Evolutionary conservation across 2,113 vertebrate species (phyloP), one percentile per base, ranked within the genome.

Genomic region (Sinocyclocheilus maitianheensis): DNA sequence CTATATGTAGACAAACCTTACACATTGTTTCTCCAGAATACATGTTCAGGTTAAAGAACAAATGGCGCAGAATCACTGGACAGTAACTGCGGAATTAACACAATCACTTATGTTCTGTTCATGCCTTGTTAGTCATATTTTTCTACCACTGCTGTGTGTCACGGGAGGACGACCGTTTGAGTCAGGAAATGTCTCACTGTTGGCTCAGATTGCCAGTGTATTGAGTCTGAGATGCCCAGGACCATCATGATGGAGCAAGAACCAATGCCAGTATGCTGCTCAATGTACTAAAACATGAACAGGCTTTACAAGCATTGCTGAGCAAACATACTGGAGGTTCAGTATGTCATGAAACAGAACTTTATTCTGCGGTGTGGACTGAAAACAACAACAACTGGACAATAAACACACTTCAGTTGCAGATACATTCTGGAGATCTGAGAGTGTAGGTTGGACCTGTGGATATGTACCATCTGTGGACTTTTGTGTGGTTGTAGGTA

Each of bases 311-410:
- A n/a, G 55, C 37, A 78, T 85, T 72, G 67, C 48, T 46, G 30
- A 85, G 37, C 12, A 18, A 60, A 51, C 83, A 84, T 84, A 65
- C 85, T 84, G 60, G 72, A 53, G 77, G 55, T 46, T 55, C 53
- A 22, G 72, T 82, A 43, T 43, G 43, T 2, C 84, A 67, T 74
- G 43, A 16, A 74, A 14, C 24, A 63, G 46, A 78, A 58, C 30
- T 46, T 53, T 16, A 14, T 80, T 76, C 69, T 67, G 24, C 60
- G 77, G 24, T 77, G 8, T 46, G 20, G 78, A 76, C 80, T 78
- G 77, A 83, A 34, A 69, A 84, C 84, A 75, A 82, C 58, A 83
- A 62, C 46, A 83, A 51, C 63, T 53, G 60, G 60, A 89, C 81
- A 62, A 22, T 65, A 58, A 60, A 37, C 14, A 46, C 8, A 37